Percentiles rank a stretch among this genome's conserved stretches.
Evolutionary conservation across 2,797 vertebrate species (phyloP).

Genomic region (Parauchenoglanis ngamensis): DNA sequence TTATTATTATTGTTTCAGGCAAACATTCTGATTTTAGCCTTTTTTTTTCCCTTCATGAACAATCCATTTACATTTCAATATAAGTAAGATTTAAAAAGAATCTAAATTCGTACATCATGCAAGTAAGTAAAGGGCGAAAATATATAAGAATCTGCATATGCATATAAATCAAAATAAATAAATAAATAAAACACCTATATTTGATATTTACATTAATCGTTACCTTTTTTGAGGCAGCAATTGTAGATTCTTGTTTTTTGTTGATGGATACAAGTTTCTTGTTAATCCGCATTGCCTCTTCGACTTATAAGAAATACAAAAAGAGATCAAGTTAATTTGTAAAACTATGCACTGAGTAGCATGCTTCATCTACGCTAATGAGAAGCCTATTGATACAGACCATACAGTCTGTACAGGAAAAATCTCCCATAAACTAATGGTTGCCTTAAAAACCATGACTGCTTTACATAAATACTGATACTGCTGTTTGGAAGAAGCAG

Average conservation of each 20-base stretch:
- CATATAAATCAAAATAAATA: no score
- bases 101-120: no score
- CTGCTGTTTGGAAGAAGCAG: constrained; percentile 50
- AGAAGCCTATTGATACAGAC: background rate
- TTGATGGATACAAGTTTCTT: constrained; percentile 80
- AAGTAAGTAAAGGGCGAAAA: no score
- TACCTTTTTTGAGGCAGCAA: constrained; percentile 84
- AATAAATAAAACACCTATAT: background rate
- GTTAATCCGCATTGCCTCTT: constrained; percentile 85
- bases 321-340: background rate
- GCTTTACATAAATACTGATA: constrained; percentile 63
- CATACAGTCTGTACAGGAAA: constrained; percentile 5
- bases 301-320: constrained; percentile 71
- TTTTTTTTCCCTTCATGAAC: background rate
- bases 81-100: no score
- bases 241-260: constrained; percentile 79
- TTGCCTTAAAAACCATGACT: constrained; percentile 28
- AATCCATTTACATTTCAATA: no score
- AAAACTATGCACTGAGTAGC: background rate
- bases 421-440: constrained; percentile 49
- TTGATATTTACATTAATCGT: background rate
- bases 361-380: background rate
- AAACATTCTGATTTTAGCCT: background rate
- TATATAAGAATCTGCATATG: background rate
- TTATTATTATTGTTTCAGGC: background rate